phyloP scores from a whole-genome alignment of 2,888 invertebrate species.

The Zygothrica quintamaculata region DNA sequence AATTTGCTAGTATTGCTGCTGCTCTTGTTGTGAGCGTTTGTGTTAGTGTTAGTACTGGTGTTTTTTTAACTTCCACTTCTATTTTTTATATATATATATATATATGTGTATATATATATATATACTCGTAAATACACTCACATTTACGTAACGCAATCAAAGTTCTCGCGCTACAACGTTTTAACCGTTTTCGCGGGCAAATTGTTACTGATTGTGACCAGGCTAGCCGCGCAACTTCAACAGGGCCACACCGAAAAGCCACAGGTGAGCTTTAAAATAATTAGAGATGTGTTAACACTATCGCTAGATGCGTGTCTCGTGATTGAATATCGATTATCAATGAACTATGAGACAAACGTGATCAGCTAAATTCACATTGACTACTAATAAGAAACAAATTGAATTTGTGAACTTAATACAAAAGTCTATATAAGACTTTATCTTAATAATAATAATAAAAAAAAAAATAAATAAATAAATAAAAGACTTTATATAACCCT shows the following conservation, averaged over 20 bases:
- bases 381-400: too few relatives aligned
- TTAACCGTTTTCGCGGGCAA: slow-evolving; percentile 77
- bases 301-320: slow-evolving; percentile 8
- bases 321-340: slow-evolving; percentile 19
- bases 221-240: slow-evolving; percentile 44
- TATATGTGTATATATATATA: too few relatives aligned
- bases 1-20: slow-evolving; percentile 29
- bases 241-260: slow-evolving; percentile 60
- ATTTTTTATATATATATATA: too few relatives aligned
- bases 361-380: not conserved
- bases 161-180: slow-evolving; percentile 58
- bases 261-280: slow-evolving; percentile 57
- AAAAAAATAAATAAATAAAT: too few relatives aligned
- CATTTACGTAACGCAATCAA: slow-evolving; percentile 35
- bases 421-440: too few relatives aligned
- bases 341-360: not conserved
- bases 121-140: slow-evolving; percentile 23
- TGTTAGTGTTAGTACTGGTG: too few relatives aligned
- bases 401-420: too few relatives aligned
- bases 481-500: too few relatives aligned
- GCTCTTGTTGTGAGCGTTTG: too few relatives aligned
- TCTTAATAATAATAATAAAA: too few relatives aligned
- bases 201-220: slow-evolving; percentile 63
- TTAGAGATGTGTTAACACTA: slow-evolving; percentile 34
- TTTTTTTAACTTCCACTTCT: slow-evolving; percentile 43